Percentiles rank a stretch among this genome's conserved stretches.
phyloP scores from a whole-genome alignment of 2,113 vertebrate species.

The Gavialis gangeticus region DNA sequence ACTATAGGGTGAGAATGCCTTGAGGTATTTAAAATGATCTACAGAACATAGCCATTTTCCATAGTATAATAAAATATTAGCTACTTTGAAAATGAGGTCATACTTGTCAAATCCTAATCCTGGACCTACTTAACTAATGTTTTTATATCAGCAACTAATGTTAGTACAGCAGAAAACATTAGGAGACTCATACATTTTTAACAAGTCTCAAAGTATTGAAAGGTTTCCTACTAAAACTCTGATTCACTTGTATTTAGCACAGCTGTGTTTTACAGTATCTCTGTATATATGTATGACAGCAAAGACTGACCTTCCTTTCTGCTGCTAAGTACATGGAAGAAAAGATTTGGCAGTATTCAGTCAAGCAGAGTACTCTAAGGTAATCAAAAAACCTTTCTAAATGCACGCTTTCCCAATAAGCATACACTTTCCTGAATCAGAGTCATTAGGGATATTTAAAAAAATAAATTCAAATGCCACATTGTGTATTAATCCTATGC shows the following conservation, averaged over 20 bases:
- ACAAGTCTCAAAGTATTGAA: conserved; percentile 6
- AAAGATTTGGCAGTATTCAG: neutral
- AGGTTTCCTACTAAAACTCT: neutral
- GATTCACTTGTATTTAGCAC: conserved; percentile 5
- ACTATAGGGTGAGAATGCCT: conserved; percentile 18
- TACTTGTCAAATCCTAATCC: conserved; percentile 60
- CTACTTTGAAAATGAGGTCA: conserved; percentile 47
- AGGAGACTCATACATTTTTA: conserved; percentile 20
- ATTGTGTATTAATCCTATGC: neutral
- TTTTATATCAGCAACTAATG: conserved; percentile 11
- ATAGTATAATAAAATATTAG: conserved; percentile 33
- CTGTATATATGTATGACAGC: neutral
- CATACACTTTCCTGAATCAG: neutral
- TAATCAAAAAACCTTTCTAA: neutral
- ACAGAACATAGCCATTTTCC: neutral
- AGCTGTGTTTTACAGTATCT: neutral
- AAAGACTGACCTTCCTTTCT: conserved; percentile 3
- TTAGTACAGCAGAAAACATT: neutral
- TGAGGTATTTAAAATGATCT: conserved; percentile 37
- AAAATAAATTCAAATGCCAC: neutral
- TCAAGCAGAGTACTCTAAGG: neutral
- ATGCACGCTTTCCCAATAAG: neutral
- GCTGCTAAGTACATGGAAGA: neutral
- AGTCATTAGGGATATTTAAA: neutral
- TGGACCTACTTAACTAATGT: conserved; percentile 25